Percentiles rank a stretch among this genome's conserved stretches.
These are phyloP conservation scores for Saguinus midas DNA, from an alignment of 2,113 vertebrate species.

Conservation along the genomic window DNA sequence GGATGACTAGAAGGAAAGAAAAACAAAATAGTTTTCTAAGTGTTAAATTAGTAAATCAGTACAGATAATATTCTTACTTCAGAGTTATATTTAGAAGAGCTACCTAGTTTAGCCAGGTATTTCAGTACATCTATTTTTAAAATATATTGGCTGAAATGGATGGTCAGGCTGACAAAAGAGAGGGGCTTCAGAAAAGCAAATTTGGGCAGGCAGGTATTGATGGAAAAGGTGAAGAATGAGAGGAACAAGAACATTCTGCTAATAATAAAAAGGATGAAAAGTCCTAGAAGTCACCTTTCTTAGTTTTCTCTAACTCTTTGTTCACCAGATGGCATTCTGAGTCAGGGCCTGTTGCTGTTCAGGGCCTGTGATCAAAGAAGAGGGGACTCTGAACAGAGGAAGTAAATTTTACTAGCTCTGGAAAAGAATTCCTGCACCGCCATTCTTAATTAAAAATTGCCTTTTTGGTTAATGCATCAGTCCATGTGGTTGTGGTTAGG, in stretches of 20 bases:
- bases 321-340: neutral
- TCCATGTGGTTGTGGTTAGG: neutral
- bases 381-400: neutral
- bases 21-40: neutral
- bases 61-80: neutral
- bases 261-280: neutral
- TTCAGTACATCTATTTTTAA: neutral
- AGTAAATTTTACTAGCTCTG: neutral
- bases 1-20: neutral
- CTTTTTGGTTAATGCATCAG: neutral
- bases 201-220: neutral
- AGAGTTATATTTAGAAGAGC: neutral
- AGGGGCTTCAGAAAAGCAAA: neutral
- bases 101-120: neutral
- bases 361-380: neutral
- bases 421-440: rapidly evolving
- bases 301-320: neutral
- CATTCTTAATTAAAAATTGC: neutral
- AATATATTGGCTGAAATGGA: neutral
- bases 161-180: neutral
- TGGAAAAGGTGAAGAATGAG: neutral
- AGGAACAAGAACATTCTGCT: neutral
- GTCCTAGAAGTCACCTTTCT: neutral
- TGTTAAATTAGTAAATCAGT: neutral
- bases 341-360: neutral